Base-by-base conservation (phyloP, 2,113 vertebrate genomes). In the Choloepus hoffmanni region DNA sequence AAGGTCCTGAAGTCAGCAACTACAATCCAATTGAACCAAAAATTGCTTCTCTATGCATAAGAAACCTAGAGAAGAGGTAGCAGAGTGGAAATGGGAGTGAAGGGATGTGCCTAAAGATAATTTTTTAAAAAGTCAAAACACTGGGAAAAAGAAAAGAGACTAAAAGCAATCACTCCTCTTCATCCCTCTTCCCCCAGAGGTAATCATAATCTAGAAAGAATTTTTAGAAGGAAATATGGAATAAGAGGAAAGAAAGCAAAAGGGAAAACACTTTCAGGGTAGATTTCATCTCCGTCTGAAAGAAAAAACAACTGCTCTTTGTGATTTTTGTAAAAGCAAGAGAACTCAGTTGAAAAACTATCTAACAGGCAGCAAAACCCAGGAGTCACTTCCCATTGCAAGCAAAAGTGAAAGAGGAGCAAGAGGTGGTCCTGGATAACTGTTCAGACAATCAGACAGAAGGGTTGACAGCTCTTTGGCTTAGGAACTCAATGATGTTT, bases 401-500 rank as follows among this genome's bases (percentile, higher is more conserved):
- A 92, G 77, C 73, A 85, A 94, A 94, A 79, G 62, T 82, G 95
- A 95, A 88, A 48, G 68, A 91, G 81, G n/a, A 83, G 45, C 36
- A 92, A 95, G 48, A 53, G 94, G 89, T 95, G 96, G 90, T 92
- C 92, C n/a, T 72, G 60, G 88, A 18, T 36, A 36, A 63, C 88
- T 91, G 68, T 94, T 90, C 30, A 95, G 88, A 93, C 84, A 73
- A 76, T 36, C 36, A 78, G 88, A 94, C 78, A 90, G 65, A 82
- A 72, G 53, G 82, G 73, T 11, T 87, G 96, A 96, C 92, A 93
- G 77, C 30, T 77, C 87, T 74, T 84, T 85, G 50, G 92, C 65
- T 65, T 60, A 90, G 85, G 50, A 96, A 97, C 43, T 94, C 55
- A 40, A 23, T 65, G 86, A 91, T 86, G 79, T 94, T 96, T 95